Conservation (phyloP, 2,888 invertebrate species). For the Scaptomyza polygonia region DNA sequence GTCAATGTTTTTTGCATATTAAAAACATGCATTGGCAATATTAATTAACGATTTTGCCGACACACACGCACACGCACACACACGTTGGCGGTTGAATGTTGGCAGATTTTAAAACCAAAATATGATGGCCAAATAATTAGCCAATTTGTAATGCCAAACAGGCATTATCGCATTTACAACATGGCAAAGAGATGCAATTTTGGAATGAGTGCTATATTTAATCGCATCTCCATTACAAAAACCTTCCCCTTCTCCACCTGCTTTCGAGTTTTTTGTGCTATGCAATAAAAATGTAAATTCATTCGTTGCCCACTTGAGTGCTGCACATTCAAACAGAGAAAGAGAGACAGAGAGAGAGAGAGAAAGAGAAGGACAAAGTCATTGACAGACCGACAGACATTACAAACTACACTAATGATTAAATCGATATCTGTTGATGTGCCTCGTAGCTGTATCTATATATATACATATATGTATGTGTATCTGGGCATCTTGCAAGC, state of each 20-base stretch:
- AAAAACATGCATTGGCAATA: slow-evolving; percentile 6
- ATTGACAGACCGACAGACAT: slow-evolving; percentile 17
- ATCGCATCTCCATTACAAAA: not conserved
- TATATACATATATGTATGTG: too few species aligned
- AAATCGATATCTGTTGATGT: slow-evolving; percentile 67
- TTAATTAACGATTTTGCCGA: slow-evolving; percentile 13
- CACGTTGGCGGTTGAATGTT: not conserved
- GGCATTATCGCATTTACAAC: slow-evolving; percentile 47
- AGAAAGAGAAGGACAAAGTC: slow-evolving; percentile 1
- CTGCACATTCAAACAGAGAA: not conserved
- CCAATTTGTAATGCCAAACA: slow-evolving; percentile 53
- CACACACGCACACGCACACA: too few species aligned
- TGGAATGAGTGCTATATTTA: slow-evolving; percentile 1
- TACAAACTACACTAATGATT: slow-evolving; percentile 65
- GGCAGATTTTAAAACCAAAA: slow-evolving; percentile 10
- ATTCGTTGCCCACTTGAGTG: slow-evolving; percentile 47
- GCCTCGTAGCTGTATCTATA: slow-evolving; percentile 11
- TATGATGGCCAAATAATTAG: slow-evolving; percentile 25
- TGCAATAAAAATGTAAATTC: slow-evolving; percentile 77
- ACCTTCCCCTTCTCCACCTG: not conserved
- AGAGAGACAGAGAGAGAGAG: not conserved
- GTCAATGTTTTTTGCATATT: not conserved
- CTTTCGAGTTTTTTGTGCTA: slow-evolving; percentile 8
- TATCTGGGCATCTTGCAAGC: slow-evolving; percentile 33
- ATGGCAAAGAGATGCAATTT: slow-evolving; percentile 3